These are phyloP conservation scores for Coreoperca whiteheadi DNA, from an alignment of 2,113 vertebrate genomes.

Conservation along the genomic window DNA sequence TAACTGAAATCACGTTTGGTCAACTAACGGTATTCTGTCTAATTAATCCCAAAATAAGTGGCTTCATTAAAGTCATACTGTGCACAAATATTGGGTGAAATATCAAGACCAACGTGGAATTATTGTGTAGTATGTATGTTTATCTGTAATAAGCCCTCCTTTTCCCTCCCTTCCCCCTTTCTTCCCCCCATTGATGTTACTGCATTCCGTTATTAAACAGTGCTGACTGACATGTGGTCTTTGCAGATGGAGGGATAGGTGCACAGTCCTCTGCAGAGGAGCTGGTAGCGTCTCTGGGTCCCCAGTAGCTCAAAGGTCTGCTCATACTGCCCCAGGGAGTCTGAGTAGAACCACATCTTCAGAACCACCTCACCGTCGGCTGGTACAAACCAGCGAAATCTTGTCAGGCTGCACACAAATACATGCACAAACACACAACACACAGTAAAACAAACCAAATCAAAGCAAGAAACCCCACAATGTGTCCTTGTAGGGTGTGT, in stretches of 20 bases:
- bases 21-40: no score
- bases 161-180: background rate
- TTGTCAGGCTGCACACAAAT: slow-evolving; percentile 73
- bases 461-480: background rate
- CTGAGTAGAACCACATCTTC: slow-evolving; percentile 86
- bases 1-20: background rate
- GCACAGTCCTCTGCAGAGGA: slow-evolving; percentile 86
- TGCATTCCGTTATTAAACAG: background rate
- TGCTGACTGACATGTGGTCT: slow-evolving; percentile 86
- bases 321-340: slow-evolving; percentile 81
- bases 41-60: no score
- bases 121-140: no score
- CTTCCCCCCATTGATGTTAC: background rate
- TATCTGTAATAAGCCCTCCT: no score
- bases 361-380: slow-evolving; percentile 81
- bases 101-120: no score
- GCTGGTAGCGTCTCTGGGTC: slow-evolving; percentile 84
- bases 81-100: no score
- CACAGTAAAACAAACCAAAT: no score
- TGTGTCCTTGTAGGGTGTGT: background rate
- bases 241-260: slow-evolving; percentile 88
- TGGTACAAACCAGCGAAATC: slow-evolving; percentile 90
- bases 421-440: background rate
- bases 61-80: no score
- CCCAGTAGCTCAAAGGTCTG: slow-evolving; percentile 89